A percentile compares a stretch with the other conserved stretches of the same genome.
phyloP scores from a whole-genome alignment of 2,113 vertebrate species.

The Murina feae region DNA sequence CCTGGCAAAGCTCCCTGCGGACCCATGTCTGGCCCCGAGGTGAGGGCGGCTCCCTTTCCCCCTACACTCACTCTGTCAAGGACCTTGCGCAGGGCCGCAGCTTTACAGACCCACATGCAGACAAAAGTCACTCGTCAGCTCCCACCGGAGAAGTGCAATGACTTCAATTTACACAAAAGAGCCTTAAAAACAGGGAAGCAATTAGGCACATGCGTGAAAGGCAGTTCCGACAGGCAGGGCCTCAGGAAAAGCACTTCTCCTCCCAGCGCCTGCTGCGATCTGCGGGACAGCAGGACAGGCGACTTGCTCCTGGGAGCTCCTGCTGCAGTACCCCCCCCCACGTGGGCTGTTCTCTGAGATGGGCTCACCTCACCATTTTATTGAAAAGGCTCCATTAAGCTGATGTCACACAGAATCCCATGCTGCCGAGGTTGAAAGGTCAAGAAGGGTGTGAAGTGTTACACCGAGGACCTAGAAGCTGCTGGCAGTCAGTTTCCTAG shows the following conservation, averaged over 20 bases:
- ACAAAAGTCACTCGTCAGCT: no score
- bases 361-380: slow-evolving; percentile 85
- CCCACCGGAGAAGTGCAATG: not conserved
- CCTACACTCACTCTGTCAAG: not conserved
- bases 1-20: accelerated
- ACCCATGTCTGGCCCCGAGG: no score
- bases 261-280: slow-evolving; percentile 42
- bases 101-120: not conserved
- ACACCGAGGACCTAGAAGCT: slow-evolving; percentile 61
- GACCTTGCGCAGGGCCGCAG: not conserved
- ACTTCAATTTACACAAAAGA: slow-evolving; percentile 69
- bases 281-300: slow-evolving; percentile 4
- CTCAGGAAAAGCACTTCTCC: slow-evolving; percentile 62
- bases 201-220: no score
- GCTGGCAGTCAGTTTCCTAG: slow-evolving; percentile 57
- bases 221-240: slow-evolving; percentile 51
- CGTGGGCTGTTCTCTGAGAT: slow-evolving; percentile 82
- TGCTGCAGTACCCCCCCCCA: no score
- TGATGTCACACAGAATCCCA: slow-evolving; percentile 83
- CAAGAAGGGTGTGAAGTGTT: slow-evolving; percentile 76
- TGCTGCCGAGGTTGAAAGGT: slow-evolving; percentile 77
- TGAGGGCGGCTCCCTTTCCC: not conserved
- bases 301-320: slow-evolving; percentile 81
- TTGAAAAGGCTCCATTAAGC: slow-evolving; percentile 87
- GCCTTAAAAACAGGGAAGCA: slow-evolving; percentile 62